Evolutionary conservation across 2,797 vertebrate species (phyloP).

Genomic region (Neosilurus mollespiculum): DNA sequence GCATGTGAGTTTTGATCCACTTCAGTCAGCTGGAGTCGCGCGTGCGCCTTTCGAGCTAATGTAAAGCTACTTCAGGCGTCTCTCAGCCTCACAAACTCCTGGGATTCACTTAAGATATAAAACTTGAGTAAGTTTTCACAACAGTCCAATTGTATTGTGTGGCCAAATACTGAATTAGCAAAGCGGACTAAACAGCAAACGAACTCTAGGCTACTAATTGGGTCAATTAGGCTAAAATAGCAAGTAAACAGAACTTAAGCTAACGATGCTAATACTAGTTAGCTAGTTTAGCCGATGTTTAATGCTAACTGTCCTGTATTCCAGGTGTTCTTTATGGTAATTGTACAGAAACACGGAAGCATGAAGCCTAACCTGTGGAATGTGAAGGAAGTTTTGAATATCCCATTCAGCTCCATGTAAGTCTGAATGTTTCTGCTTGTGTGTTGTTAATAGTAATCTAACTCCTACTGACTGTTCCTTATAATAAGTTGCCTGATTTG

Average conservation of each 20-base stretch:
- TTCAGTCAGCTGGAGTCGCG: background rate
- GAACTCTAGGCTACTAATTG: too few species aligned
- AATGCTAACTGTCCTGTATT: background rate
- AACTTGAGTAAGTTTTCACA: background rate
- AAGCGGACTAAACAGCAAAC: too few species aligned
- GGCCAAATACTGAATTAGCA: background rate
- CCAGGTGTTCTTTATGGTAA: background rate
- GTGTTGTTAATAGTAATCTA: background rate
- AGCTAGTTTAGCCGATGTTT: background rate
- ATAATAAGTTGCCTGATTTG: background rate
- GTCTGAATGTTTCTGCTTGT: background rate
- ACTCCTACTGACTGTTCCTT: background rate
- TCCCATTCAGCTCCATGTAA: slow-evolving; percentile 67
- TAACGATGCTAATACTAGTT: background rate
- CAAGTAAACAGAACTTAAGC: background rate
- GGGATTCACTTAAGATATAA: background rate
- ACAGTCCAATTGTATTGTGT: background rate
- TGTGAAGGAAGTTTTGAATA: slow-evolving; percentile 73
- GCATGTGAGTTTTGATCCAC: background rate
- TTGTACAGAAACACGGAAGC: background rate
- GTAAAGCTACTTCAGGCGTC: background rate
- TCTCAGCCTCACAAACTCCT: background rate
- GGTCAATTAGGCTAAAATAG: background rate
- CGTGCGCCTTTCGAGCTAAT: background rate
- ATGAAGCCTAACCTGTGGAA: slow-evolving; percentile 73